phyloP scores from a whole-genome alignment of 2,113 vertebrate genomes.

The Camelus bactrianus region DNA sequence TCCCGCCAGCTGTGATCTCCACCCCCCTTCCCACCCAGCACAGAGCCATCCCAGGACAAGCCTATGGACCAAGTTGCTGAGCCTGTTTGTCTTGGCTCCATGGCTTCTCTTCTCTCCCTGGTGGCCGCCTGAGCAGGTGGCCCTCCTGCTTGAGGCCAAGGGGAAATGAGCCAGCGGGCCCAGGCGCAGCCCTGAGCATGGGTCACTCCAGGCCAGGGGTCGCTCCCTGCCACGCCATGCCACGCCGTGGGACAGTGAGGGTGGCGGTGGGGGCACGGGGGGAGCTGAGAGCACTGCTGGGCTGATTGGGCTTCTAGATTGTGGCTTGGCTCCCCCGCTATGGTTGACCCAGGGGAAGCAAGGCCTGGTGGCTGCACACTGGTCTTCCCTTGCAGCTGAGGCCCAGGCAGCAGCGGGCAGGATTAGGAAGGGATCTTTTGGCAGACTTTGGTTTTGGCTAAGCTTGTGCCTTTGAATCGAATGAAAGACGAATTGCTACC shows the following conservation, averaged over 20 bases:
- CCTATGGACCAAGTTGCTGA: neutral
- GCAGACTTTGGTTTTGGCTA: neutral
- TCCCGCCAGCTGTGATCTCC: slow-evolving; percentile 67
- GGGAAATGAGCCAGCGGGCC: slow-evolving; percentile 50
- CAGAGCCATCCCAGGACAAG: slow-evolving; percentile 75
- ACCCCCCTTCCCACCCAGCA: neutral
- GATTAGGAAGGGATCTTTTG: neutral
- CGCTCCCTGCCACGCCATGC: neutral
- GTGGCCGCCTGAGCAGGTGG: slow-evolving; percentile 72
- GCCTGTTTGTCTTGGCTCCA: slow-evolving; percentile 74
- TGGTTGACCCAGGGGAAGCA: neutral
- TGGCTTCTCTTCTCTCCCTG: slow-evolving; percentile 46
- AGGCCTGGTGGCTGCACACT: neutral
- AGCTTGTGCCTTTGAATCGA: neutral
- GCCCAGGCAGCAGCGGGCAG: neutral
- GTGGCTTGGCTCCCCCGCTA: neutral
- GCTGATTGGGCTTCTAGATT: neutral
- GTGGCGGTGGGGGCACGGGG: neutral
- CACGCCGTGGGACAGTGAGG: fast-evolving
- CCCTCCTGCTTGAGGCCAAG: slow-evolving; percentile 60
- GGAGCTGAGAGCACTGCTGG: neutral
- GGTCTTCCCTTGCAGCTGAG: neutral
- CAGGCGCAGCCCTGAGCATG: neutral
- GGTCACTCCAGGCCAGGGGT: slow-evolving; percentile 72
- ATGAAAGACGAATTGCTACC: neutral